Conservation (phyloP, 2,888 invertebrate genomes). For the Pheosia gnoma region DNA sequence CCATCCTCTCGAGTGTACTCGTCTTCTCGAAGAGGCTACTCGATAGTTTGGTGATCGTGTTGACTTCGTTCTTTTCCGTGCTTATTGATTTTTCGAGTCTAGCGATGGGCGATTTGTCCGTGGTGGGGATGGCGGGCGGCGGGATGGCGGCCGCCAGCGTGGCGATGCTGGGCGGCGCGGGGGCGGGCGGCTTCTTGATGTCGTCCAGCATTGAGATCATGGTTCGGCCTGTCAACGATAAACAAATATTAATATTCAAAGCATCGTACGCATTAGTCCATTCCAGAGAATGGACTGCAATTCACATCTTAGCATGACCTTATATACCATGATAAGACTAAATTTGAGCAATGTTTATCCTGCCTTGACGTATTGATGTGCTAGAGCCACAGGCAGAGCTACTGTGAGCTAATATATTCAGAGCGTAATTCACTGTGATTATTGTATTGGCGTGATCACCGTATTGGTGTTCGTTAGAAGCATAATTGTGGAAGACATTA, state of each 20-base stretch:
- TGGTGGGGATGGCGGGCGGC: constrained; percentile 15
- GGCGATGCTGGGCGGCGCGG: constrained; percentile 29
- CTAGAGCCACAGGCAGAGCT: too few species aligned
- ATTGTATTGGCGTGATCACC: too few species aligned
- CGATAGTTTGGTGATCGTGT: constrained; percentile 26
- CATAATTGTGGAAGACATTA: too few species aligned
- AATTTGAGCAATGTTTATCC: too few species aligned
- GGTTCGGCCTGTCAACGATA: constrained; percentile 63
- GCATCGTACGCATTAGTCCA: too few species aligned
- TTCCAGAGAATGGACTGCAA: too few species aligned
- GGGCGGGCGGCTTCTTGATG: constrained; percentile 66
- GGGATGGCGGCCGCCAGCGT: constrained; percentile 3
- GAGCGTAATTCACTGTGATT: too few species aligned
- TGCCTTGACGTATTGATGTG: too few species aligned
- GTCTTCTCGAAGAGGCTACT: constrained; percentile 43
- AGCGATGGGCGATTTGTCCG: constrained; percentile 46
- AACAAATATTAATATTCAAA: background rate
- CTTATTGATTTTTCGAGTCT: constrained; percentile 33
- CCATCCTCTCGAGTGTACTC: constrained; percentile 53
- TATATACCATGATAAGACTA: too few species aligned
- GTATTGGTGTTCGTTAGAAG: too few species aligned
- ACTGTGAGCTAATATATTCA: too few species aligned
- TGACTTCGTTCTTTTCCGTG: constrained; percentile 47
- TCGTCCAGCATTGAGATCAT: constrained; percentile 73
- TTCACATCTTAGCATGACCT: too few species aligned